Base-by-base conservation (phyloP, 2,797 vertebrate genomes). In the Acropternis orthonyx region DNA sequence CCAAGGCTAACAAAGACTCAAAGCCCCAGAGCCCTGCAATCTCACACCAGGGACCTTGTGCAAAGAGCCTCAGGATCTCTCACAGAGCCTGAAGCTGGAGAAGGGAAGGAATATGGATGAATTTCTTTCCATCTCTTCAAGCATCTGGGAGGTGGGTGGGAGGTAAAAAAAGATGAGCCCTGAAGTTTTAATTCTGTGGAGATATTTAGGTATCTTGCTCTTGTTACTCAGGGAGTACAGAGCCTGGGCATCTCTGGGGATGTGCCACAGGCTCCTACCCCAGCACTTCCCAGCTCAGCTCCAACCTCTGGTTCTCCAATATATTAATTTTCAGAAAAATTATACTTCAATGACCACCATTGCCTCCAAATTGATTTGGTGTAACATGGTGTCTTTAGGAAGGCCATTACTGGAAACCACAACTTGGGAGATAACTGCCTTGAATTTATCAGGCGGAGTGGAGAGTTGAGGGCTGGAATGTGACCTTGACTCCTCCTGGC, bases 101-200 rank as follows among this genome's bases (percentile, higher is more conserved):
- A 89, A 85, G 63, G 67, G 41, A 88, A 77, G 52, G 81, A 89
- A 79, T 12, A 86, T 2, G 30, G 85, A 95, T 59, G 75, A 78
- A 80, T 93, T 77, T 75, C 92, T 67, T 72, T 92, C 87, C 76
- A 89, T 93, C 82, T 93, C 95, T 89, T 85, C 89, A 94, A 91
- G 95, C 95, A 96, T 96, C 95, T 96, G 96, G 95, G 94, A 93
- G 66, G 95, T 93, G 94, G 96, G 93, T 54, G 95, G 95, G 85
- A 95, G 85, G 95, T 91, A 94, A 95, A 95, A 95, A 97, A 97
- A 97, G 93, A 88, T 72, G 88, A 95, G 94, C 89, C 90, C 95
- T 95, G 92, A 93, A 95, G 95, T 95, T 96, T 95, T 75, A 95
- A 94, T 93, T 92, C 82, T 88, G 96, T 10, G 0, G 93, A 95